A percentile compares a stretch with the other conserved stretches of the same genome.
These are phyloP conservation scores for Bimastos eiseni DNA, from an alignment of 2,888 invertebrate genomes.

Conservation along the genomic window DNA sequence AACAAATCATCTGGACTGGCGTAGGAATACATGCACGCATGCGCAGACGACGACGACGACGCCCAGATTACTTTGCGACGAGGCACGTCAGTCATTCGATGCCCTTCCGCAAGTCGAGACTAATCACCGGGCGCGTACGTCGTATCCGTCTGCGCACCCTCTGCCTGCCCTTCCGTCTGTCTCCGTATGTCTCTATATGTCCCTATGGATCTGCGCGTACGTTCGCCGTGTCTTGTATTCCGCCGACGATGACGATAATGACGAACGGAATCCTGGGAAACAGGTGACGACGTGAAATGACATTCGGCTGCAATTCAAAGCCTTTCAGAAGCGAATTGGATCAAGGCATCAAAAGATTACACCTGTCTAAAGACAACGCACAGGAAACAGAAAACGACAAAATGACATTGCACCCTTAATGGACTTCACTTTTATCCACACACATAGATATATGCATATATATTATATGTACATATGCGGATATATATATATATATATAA, in stretches of 20 bases:
- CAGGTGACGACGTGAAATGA: neutral
- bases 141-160: neutral
- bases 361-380: neutral
- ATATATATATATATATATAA: too few species aligned
- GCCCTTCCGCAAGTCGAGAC: neutral
- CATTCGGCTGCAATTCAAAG: neutral
- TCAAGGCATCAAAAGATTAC: conserved; percentile 13
- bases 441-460: neutral
- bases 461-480: neutral
- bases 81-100: neutral
- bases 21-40: neutral
- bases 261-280: conserved; percentile 5
- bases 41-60: conserved; percentile 8
- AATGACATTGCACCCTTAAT: conserved; percentile 4
- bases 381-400: neutral
- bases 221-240: neutral
- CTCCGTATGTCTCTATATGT: too few species aligned
- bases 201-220: neutral
- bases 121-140: neutral
- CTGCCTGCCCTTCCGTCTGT: neutral
- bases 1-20: conserved; percentile 14
- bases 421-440: neutral
- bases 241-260: neutral
- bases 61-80: neutral
- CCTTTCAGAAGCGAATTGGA: neutral